phyloP scores from a whole-genome alignment of 2,888 invertebrate genomes.

The Dasypolia templi region DNA sequence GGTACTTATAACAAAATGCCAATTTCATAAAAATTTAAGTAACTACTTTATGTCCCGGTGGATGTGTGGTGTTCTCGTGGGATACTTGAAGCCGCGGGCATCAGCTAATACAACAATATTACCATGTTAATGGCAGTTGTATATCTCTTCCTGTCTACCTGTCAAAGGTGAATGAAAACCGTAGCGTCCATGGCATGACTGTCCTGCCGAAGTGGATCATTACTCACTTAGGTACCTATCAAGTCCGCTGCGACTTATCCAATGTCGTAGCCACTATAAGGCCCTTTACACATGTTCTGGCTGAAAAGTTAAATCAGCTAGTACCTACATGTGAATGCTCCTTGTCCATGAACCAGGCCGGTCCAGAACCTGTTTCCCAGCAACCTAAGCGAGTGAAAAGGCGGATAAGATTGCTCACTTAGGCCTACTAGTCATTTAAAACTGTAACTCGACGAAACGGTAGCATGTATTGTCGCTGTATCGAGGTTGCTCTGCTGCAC shows the following conservation, averaged over 20 bases:
- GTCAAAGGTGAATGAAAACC: conserved; percentile 10
- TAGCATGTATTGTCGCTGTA: too few relatives aligned
- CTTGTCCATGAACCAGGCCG: neutral
- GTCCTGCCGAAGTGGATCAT: conserved; percentile 26
- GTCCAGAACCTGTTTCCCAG: too few relatives aligned
- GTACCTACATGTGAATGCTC: neutral
- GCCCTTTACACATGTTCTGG: neutral
- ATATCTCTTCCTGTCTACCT: neutral
- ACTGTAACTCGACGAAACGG: neutral
- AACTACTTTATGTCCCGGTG: too few relatives aligned
- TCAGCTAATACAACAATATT: too few relatives aligned
- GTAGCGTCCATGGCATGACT: conserved; percentile 8
- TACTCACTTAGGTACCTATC: conserved; percentile 48
- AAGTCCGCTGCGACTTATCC: conserved; percentile 38
- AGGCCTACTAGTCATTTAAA: too few relatives aligned
- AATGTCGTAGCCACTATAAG: conserved; percentile 34
- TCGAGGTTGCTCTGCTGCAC: neutral
- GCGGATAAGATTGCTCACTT: neutral
- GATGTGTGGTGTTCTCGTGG: too few relatives aligned
- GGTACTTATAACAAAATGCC: too few relatives aligned
- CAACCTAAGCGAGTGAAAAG: neutral
- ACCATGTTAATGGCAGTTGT: neutral
- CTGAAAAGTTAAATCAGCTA: neutral
- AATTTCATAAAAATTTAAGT: too few relatives aligned
- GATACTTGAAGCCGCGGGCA: too few relatives aligned